Conservation (phyloP, 2,888 invertebrate genomes). For the Nomada fabriciana region DNA sequence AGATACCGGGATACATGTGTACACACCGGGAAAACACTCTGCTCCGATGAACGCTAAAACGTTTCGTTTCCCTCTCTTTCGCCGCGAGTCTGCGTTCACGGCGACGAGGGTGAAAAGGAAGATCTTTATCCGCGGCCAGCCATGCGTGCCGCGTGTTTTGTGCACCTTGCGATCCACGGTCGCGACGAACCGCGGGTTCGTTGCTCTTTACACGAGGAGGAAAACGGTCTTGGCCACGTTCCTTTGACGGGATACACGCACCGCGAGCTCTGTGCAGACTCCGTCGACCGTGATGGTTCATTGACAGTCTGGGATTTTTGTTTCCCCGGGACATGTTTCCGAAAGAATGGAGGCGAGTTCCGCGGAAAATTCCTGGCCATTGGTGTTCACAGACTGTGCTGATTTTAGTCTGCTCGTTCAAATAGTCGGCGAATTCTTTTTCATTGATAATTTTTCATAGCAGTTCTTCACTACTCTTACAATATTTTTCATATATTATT, state of each 20-base stretch:
- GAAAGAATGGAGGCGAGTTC: slow-evolving; percentile 4
- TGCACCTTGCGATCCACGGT: slow-evolving; percentile 43
- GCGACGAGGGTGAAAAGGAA: slow-evolving; percentile 25
- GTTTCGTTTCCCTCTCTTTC: slow-evolving; percentile 11
- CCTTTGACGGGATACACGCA: neutral
- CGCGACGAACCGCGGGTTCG: slow-evolving; percentile 40
- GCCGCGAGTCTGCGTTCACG: neutral
- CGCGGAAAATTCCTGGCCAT: neutral
- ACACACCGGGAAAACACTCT: neutral
- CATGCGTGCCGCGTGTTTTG: slow-evolving; percentile 47
- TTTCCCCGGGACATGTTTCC: neutral
- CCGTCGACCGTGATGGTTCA: slow-evolving; percentile 12
- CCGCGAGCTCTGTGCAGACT: neutral
- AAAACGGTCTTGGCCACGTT: slow-evolving; percentile 22
- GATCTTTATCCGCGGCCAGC: slow-evolving; percentile 54
- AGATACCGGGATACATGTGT: neutral
- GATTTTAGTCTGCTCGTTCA: neutral
- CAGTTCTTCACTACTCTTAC: neutral
- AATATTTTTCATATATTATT: slow-evolving; percentile 13
- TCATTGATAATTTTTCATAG: neutral
- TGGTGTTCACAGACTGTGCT: neutral
- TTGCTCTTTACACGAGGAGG: slow-evolving; percentile 30
- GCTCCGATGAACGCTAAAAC: slow-evolving; percentile 22
- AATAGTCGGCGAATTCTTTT: neutral
- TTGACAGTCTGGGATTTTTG: slow-evolving; percentile 18